phyloP scores from a whole-genome alignment of 2,113 vertebrate species.

The Papio anubis region DNA sequence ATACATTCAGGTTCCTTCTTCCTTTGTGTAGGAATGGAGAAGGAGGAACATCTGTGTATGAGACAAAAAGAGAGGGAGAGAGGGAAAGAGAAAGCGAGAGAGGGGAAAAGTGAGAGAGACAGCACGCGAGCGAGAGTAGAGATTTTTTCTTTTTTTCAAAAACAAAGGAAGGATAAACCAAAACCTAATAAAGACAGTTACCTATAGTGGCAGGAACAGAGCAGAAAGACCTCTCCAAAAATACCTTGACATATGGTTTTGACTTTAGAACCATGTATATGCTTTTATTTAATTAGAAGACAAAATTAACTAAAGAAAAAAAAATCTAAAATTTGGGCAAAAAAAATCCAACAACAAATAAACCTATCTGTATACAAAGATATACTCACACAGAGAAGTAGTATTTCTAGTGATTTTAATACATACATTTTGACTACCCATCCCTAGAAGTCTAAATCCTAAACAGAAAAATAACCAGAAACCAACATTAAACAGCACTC shows the following conservation, averaged over 20 bases:
- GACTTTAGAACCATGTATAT: background rate
- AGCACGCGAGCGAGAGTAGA: background rate
- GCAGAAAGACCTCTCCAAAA: slow-evolving; percentile 17
- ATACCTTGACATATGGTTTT: background rate
- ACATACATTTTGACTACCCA: slow-evolving; percentile 9
- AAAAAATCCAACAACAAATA: background rate
- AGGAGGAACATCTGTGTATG: background rate
- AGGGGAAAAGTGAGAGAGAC: too few species aligned
- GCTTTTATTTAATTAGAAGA: slow-evolving; percentile 21
- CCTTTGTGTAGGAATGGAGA: background rate
- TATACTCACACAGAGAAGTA: background rate
- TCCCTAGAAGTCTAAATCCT: background rate
- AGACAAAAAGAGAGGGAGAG: background rate
- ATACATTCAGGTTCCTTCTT: background rate
- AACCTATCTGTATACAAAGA: background rate
- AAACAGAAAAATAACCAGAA: slow-evolving; percentile 39
- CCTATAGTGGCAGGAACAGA: background rate
- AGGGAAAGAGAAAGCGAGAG: background rate
- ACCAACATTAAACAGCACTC: slow-evolving; percentile 36
- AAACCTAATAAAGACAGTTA: slow-evolving; percentile 8
- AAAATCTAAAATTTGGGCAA: background rate
- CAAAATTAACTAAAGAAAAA: background rate
- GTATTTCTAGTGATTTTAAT: slow-evolving; percentile 31
- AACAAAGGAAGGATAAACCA: background rate
- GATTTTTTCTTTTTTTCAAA: background rate